Evolutionary conservation across 1,140 invertebrate genomes (phyloP), one percentile per base, ranked within the genome.

Genomic region (Caenorhabditis briggsae): DNA sequence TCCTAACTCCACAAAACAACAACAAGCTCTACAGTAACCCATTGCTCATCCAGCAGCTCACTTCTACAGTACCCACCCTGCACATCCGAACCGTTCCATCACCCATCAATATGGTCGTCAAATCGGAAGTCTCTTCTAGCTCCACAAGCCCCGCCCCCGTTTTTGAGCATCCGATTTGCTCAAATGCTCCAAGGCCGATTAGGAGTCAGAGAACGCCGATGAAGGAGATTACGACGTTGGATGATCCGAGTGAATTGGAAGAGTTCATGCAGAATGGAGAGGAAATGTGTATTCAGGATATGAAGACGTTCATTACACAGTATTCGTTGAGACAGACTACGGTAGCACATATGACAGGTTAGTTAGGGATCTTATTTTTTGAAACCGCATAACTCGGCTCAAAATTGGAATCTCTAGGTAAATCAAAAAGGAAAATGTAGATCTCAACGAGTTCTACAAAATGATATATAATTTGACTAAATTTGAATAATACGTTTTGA

Each of bases 221-320:
- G 88, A 88, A 88, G 18, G 90, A 91, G 25, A 92, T 91, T 16
- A 90, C 88, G 3, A 91, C 88, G 5, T 65, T 92, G 53, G 91
- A 92, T 61, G 89, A 92, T 82, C 91, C 91, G 9, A 43, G 53
- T 8, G 90, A 90, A 41, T 61, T 90, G 16, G 90, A 90, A 14
- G 90, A 91, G n/a, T 90, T 91, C 64, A 92, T 91, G 89, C 41
- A 74, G 20, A 87, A 90, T 23, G 91, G 91, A 16, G 91, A 92
- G 83, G 91, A 92, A 48, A 65, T 64, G 3, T 92, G 91, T 65
- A 92, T 92, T 58, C 50, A 83, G 43, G 91, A 91, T 55, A 92
- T 92, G 91, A 89, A 89, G 25, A 48, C 86, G 33, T 92, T 92
- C 87, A 92, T 92, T 59, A 92, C 90, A 53, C 90, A 92, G 53